phyloP scores from a whole-genome alignment of 2,797 vertebrate species.

The Tokudaia muenninki region DNA sequence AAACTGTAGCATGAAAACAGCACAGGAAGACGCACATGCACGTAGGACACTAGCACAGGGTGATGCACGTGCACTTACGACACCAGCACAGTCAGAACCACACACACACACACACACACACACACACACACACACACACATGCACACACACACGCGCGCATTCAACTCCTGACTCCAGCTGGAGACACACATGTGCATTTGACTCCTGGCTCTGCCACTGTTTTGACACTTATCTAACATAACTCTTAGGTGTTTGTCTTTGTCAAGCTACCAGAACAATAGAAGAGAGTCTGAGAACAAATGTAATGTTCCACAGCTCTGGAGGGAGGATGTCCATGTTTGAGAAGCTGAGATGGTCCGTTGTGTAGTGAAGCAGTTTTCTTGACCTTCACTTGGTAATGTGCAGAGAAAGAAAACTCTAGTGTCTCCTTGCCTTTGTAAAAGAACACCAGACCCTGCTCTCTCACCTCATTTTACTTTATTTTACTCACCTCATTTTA shows the following conservation, averaged over 20 bases:
- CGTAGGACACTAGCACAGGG: not conserved
- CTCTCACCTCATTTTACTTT: not conserved
- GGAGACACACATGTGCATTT: not conserved
- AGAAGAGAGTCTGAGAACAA: not conserved
- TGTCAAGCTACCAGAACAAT: not conserved
- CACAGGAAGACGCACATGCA: not conserved
- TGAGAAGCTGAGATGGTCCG: not conserved
- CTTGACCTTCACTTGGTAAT: not conserved
- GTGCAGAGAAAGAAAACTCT: not conserved
- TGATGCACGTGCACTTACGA: not conserved
- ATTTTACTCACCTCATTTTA: not conserved
- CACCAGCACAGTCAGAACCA: not conserved
- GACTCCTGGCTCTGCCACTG: not conserved
- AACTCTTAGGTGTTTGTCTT: not conserved
- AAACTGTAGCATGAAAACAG: not conserved
- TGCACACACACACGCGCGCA: not conserved
- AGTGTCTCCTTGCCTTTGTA: not conserved
- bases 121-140: too few species aligned
- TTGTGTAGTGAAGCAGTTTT: not conserved
- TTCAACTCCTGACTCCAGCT: too few species aligned
- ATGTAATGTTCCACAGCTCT: not conserved
- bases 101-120: too few species aligned
- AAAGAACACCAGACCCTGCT: not conserved
- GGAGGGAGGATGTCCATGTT: not conserved
- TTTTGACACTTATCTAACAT: not conserved